Evolutionary conservation across 2,888 invertebrate genomes (phyloP), one percentile per base, ranked within the genome.

Genomic region (Rhagonycha fulva): DNA sequence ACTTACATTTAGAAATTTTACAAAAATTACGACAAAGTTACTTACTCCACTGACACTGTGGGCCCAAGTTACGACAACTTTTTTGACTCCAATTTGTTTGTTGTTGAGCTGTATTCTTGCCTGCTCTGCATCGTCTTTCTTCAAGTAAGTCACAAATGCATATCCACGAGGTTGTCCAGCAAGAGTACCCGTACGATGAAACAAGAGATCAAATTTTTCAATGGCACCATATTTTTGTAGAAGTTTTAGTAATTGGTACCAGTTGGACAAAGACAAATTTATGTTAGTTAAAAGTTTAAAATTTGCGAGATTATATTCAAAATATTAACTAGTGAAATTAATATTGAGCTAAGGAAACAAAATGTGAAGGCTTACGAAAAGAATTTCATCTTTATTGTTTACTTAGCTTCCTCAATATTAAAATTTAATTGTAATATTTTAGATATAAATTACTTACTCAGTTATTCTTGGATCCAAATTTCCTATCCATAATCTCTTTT

Each of bases 201-300:
- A 97, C 82, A 98, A 92, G 89, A 97, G 94, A 89, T 98, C 98
- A 89, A 98, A 97, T 93, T 97, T 97, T 90, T 96, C 95, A 86
- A 98, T 95, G 86, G 92, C 91, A 87, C 98, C 98, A 92, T 95
- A 94, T 92, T 95, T 94, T 93, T 97, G 96, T 90, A 96, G 92
- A 90, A 98, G 93, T 95, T 98, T 98, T 90, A 98, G 91, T 91
- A 98, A 93, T 92, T 96, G 94, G 93, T 93, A 96, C 96, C 96
- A 91, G 93, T 95, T 93, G 92, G 90, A 85, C 89, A 74, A 79
- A 81, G 63, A 24, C 63, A 80, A 73, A 76, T 76, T 71, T 26
- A 71, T 70, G 74, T 79, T 75, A 76, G 72, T 75, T 66, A 12
- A 24, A 30, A 47, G 70, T 68, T 67, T 26, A 19, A 19, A 19